Conservation (phyloP, 2,888 invertebrate species). For the Rotaria macrura region DNA sequence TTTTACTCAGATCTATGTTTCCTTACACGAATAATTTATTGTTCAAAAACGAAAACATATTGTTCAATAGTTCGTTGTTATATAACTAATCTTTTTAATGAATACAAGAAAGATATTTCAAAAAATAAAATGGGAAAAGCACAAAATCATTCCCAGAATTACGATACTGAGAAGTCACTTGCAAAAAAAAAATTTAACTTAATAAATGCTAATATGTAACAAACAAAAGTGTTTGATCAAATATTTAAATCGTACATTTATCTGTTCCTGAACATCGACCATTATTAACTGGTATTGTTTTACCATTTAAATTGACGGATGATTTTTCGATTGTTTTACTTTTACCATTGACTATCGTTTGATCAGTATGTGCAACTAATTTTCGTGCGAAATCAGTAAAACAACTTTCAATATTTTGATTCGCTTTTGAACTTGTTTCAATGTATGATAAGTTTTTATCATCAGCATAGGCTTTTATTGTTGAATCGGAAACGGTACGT, state of each 20-base stretch:
- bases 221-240: neutral
- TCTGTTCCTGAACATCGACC: neutral
- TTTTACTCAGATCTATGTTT: too few species aligned
- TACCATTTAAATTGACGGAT: neutral
- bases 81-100: too few species aligned
- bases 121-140: too few species aligned
- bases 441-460: conserved; percentile 97
- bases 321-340: neutral
- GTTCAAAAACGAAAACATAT: too few species aligned
- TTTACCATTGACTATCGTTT: neutral
- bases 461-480: conserved; percentile 81
- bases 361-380: neutral
- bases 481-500: conserved; percentile 84
- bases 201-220: too few species aligned
- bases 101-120: too few species aligned
- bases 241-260: neutral
- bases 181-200: too few species aligned
- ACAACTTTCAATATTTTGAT: conserved; percentile 90
- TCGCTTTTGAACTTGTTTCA: conserved; percentile 95
- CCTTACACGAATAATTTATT: too few species aligned
- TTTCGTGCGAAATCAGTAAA: conserved; percentile 52
- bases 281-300: neutral
- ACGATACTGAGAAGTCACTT: too few species aligned
- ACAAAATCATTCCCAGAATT: too few species aligned
- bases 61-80: too few species aligned